Evolutionary conservation across 92 coral and sea anemone species (phyloP).

Genomic region (Parazoanthus darwini): DNA sequence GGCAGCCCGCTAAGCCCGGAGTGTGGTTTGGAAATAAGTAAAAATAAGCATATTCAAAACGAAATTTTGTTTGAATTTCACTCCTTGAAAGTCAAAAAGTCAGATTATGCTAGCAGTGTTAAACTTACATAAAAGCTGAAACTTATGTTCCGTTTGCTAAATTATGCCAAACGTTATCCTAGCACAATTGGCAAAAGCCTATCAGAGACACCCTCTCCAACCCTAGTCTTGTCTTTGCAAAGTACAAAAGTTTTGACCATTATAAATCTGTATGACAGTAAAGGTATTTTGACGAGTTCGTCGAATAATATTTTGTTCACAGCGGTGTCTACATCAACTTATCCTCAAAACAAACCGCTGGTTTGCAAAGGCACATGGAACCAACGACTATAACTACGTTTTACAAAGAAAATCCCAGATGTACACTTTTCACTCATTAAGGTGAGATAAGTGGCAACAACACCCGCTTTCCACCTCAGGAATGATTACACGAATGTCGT

Average conservation of each 20-base stretch:
- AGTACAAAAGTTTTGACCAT: neutral
- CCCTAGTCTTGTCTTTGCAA: neutral
- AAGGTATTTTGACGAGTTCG: neutral
- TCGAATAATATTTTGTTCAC: conserved; percentile 3
- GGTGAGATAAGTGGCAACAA: neutral
- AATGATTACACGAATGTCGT: conserved; percentile 10
- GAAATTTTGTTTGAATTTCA: no score
- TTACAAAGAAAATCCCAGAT: conserved; percentile 12
- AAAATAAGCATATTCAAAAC: no score
- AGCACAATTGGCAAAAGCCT: no score
- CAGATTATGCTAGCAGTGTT: no score
- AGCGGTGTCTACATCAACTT: neutral
- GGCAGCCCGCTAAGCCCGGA: no score
- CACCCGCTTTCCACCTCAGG: conserved; percentile 1
- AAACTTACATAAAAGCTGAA: no score
- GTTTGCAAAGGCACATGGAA: neutral
- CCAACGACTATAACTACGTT: neutral
- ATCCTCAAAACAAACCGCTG: neutral
- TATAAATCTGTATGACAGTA: no score
- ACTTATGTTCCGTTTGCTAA: no score
- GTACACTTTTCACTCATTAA: conserved; percentile 2
- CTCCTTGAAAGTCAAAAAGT: no score
- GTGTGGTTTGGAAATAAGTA: no score
- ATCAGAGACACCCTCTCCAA: no score
- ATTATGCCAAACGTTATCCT: no score